phyloP scores from a whole-genome alignment of 2,113 vertebrate species.

The Hemicordylus capensis region DNA sequence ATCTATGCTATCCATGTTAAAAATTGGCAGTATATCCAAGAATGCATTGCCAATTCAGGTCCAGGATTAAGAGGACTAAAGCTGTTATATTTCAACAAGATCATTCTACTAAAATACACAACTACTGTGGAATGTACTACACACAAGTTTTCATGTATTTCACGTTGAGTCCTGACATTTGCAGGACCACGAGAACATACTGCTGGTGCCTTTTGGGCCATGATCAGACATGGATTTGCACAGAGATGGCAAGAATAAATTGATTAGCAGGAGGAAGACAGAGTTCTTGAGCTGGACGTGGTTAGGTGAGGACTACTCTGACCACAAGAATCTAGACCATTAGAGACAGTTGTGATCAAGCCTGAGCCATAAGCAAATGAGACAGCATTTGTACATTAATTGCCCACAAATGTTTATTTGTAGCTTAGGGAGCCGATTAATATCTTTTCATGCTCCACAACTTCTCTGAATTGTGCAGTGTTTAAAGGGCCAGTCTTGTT shows the following conservation, averaged over 20 bases:
- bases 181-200: not conserved
- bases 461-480: too few relatives aligned
- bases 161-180: not conserved
- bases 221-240: not conserved
- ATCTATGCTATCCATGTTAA: not conserved
- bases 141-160: not conserved
- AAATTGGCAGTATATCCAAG: not conserved
- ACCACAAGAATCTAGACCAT: not conserved
- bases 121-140: constrained; percentile 8
- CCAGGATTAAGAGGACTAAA: constrained; percentile 18
- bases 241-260: not conserved
- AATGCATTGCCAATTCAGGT: not conserved
- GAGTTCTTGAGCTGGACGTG: not conserved
- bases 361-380: not conserved
- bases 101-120: not conserved
- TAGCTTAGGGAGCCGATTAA: too few relatives aligned
- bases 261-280: not conserved
- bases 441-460: too few relatives aligned
- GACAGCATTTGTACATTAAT: too few relatives aligned
- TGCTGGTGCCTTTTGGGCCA: not conserved
- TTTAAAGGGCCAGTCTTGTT: too few relatives aligned
- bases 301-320: not conserved
- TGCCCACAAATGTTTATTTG: too few relatives aligned
- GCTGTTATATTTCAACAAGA: constrained; percentile 34
- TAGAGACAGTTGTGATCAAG: not conserved